Evolutionary conservation across 2,113 vertebrate species (phyloP), one percentile per base, ranked within the genome.

Genomic region (Cygnus buccinator): DNA sequence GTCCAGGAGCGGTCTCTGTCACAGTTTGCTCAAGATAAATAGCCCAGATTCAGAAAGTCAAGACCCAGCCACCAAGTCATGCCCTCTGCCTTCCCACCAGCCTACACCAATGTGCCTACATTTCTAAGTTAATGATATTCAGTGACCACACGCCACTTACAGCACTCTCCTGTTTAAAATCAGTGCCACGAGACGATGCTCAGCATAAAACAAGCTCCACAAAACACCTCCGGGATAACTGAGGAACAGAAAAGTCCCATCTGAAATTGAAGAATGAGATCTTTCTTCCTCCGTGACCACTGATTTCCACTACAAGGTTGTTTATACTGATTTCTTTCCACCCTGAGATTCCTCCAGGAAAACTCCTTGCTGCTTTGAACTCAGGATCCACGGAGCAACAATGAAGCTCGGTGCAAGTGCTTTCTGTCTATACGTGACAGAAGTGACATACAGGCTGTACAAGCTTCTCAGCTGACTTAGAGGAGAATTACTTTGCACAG

Each of bases 381-480:
- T 20, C 55, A 87, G 41, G 54, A 87, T 41, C 86, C 59, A 66
- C 8, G 84, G 14, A 87, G 55, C 13, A 83, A 29, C 29, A 75
- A 61, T 8, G 23, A 55, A 86, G 44, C 23, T 78, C 57, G 62
- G 18, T 5, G 0, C 23, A 74, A 77, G n/a, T 16, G 28, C 23
- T 90, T 52, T 59, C 37, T 25, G 59, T 35, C 33, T n/a, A 7
- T 41, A 78, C 11, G 23, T 66, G 77, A 95, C 0, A 55, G 37
- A 89, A 89, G 44, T 46, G 11, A 43, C 84, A 91, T 9, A 71
- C 6, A 31, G 54, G 18, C 66, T 70, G 43, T 55, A 81, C 73
- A 66, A 87, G 66, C 54, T 70, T 84, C 92, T 84, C 80, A 91
- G 66, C 9, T 96, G 77, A 94, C 74, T 73, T 89, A 55, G 4